These are phyloP conservation scores for Pandemis heparana DNA, from an alignment of 2,888 invertebrate species.

Conservation along the genomic window DNA sequence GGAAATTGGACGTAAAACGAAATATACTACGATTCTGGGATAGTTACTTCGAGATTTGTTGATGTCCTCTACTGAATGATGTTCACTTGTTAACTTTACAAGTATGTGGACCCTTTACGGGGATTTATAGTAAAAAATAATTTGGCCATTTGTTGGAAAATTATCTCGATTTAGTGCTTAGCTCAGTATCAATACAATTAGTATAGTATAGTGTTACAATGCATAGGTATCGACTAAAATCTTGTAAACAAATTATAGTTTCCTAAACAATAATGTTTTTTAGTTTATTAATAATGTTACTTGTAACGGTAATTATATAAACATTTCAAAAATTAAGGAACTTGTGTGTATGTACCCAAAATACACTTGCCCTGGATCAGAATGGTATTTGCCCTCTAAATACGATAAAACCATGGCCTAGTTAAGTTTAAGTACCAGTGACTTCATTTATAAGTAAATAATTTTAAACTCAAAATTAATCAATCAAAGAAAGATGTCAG, in stretches of 20 bases:
- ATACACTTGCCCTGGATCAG: slow-evolving; percentile 28
- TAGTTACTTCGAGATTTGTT: slow-evolving; percentile 75
- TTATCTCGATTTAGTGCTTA: too few species aligned
- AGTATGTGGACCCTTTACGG: neutral
- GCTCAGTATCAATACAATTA: too few species aligned
- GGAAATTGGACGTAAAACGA: slow-evolving; percentile 84
- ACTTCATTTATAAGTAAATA: neutral
- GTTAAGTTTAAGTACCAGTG: slow-evolving; percentile 7
- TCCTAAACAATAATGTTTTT: too few species aligned
- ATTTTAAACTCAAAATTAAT: too few species aligned
- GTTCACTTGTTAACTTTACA: slow-evolving; percentile 11
- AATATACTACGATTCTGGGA: slow-evolving; percentile 74
- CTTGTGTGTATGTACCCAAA: neutral
- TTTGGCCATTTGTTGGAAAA: too few species aligned
- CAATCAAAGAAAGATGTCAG: too few species aligned
- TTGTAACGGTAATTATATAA: neutral
- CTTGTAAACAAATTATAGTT: too few species aligned
- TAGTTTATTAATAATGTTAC: too few species aligned
- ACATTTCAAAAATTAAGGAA: neutral
- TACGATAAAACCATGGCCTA: slow-evolving; percentile 16
- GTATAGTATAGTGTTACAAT: too few species aligned
- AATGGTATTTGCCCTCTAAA: slow-evolving; percentile 34
- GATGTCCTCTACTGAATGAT: slow-evolving; percentile 46
- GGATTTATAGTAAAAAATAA: too few species aligned
- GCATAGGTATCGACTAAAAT: too few species aligned